Conservation (phyloP, 1,140 invertebrate species). For the Platorchestia sp. region DNA sequence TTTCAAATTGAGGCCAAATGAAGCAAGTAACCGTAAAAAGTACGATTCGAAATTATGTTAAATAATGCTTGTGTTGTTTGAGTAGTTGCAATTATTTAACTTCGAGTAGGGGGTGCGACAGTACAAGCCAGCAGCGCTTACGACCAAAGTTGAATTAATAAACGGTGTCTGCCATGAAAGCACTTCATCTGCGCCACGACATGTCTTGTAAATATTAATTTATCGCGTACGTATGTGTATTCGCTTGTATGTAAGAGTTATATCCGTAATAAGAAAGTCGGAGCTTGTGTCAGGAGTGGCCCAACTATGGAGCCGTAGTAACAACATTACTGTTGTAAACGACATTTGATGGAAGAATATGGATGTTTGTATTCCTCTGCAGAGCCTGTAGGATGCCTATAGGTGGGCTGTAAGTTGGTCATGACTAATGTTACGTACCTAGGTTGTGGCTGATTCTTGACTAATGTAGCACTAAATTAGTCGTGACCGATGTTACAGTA, state of each 20-base stretch:
- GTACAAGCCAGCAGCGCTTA: neutral
- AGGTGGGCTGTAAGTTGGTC: neutral
- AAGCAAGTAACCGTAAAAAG: neutral
- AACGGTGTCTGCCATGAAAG: neutral
- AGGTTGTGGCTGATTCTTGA: neutral
- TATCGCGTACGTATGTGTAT: neutral
- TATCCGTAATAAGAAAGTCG: neutral
- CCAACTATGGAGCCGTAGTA: too few species aligned
- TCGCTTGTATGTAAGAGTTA: neutral
- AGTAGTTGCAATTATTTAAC: neutral
- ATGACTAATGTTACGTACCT: neutral
- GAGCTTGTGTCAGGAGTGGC: neutral
- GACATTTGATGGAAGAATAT: neutral
- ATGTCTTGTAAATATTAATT: neutral
- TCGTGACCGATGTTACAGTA: too few species aligned
- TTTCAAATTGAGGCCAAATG: too few species aligned
- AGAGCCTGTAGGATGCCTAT: too few species aligned
- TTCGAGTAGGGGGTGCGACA: neutral
- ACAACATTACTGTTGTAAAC: neutral
- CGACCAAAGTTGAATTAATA: neutral
- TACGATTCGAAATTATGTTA: neutral
- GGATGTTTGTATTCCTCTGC: neutral
- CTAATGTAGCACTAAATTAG: too few species aligned
- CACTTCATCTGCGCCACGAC: neutral
- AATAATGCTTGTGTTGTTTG: neutral